Percentiles rank a stretch among this genome's conserved stretches.
Evolutionary conservation across 1,140 invertebrate genomes (phyloP).

Genomic region (Scylla paramamosain): DNA sequence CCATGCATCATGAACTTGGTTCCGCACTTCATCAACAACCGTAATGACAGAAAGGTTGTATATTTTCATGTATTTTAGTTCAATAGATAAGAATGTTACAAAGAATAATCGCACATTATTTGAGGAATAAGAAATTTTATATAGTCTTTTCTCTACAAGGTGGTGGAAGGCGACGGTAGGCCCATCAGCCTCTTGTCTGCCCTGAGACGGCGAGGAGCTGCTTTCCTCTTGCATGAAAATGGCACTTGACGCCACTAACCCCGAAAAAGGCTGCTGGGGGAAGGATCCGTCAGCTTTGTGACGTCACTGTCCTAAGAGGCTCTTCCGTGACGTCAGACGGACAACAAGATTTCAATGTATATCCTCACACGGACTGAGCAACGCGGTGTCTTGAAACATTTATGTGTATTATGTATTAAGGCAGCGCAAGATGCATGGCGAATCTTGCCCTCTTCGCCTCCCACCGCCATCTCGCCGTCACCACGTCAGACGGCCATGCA

Average conservation of each 20-base stretch:
- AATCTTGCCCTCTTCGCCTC: neutral
- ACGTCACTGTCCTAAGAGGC: neutral
- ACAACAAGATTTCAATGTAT: neutral
- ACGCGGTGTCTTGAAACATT: neutral
- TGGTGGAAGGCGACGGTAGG: too few species aligned
- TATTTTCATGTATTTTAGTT: too few species aligned
- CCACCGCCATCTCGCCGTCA: neutral
- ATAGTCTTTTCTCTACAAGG: too few species aligned
- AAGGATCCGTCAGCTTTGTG: neutral
- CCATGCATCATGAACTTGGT: too few species aligned
- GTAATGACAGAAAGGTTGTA: too few species aligned
- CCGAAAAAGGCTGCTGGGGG: neutral
- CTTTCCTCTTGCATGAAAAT: neutral
- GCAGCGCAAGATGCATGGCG: neutral
- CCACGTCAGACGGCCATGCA: neutral
- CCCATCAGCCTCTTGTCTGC: too few species aligned
- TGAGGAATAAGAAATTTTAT: too few species aligned
- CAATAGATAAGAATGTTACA: too few species aligned
- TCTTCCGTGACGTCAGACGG: neutral
- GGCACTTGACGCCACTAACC: neutral
- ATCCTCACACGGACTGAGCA: neutral
- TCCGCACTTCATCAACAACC: too few species aligned
- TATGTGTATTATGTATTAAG: neutral
- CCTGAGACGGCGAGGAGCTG: too few species aligned
- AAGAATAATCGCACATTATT: too few species aligned